Conservation (phyloP, 1,140 invertebrate species). For the Solen grandis region DNA sequence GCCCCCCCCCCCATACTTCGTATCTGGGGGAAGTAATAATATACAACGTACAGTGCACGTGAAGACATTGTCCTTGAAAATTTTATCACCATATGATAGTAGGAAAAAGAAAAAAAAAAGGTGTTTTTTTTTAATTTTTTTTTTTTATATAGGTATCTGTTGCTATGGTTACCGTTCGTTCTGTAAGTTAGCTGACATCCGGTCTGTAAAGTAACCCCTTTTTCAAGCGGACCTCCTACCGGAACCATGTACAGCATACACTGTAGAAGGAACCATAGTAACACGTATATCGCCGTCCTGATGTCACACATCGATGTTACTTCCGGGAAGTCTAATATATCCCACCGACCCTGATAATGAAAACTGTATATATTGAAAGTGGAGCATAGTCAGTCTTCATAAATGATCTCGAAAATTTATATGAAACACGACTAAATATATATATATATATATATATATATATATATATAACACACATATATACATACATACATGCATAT, state of each 20-base stretch:
- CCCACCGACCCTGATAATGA: slow-evolving; percentile 19
- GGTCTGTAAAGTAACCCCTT: background rate
- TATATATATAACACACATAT: background rate
- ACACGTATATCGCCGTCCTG: background rate
- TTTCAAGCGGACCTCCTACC: background rate
- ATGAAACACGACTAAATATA: background rate
- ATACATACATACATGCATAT: too few species aligned
- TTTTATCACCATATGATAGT: too few species aligned
- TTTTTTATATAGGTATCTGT: too few species aligned
- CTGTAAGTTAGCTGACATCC: background rate
- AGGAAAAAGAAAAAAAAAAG: too few species aligned
- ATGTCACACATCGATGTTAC: background rate
- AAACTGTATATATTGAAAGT: background rate
- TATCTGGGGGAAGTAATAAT: too few species aligned
- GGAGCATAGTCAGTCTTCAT: background rate
- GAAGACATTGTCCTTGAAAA: too few species aligned
- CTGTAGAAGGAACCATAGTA: slow-evolving; percentile 24
- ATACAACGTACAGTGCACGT: too few species aligned
- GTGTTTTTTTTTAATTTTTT: too few species aligned
- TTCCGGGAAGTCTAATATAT: background rate
- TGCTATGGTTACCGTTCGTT: slow-evolving; percentile 37
- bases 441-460: background rate
- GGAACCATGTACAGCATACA: slow-evolving; percentile 8
- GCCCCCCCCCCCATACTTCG: too few species aligned
- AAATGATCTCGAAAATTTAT: background rate